Base-by-base conservation (phyloP, 2,888 invertebrate species). In the Furcula furcula region DNA sequence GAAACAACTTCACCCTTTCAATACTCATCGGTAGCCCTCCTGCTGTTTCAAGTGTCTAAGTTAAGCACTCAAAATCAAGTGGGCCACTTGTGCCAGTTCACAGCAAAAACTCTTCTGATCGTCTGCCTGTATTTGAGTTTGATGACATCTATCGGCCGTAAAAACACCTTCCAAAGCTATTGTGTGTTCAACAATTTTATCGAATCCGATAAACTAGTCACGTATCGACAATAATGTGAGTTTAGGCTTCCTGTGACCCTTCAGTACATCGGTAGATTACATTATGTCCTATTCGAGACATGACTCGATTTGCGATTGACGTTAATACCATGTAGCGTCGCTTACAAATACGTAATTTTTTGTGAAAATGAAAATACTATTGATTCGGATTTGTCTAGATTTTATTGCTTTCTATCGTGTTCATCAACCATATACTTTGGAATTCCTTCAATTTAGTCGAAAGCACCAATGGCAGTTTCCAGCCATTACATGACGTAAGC, bases 181-280 rank as follows among this genome's bases (percentile, higher is more conserved):
- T 51, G 60, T 57, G 46, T 54, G 53, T 56, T 65, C 45, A 55
- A 59, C 59, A 56, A 54, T 60, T 55, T 54, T 51, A 50, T 43
- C 52, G 52, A 52, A 61, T 68, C 58, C 46, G 47, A 54, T 41
- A 65, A 57, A 46, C 73, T 37, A 40, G 58, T 69, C 77, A 76
- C 76, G 75, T 75, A 55, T 35, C 43, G 30, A 42, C 57, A 47
- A 69, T 69, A 65, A 65, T 52, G 57, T 54, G 57, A 45, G 53
- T 46, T 51, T 51, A 47, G 42, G 50, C 46, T 40, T 45, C 68
- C 53, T 68, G 63, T 49, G 66, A 56, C 66, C 65, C 55, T 62
- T 39, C 47, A 50, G 39, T 58, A 46, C 23, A 35, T 52, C 35
- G 52, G 60, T 55, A 55, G 55, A 57, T 50, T 65, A 50, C 47